Base-by-base conservation (phyloP, 2,797 vertebrate species). In the Miichthys miiuy region DNA sequence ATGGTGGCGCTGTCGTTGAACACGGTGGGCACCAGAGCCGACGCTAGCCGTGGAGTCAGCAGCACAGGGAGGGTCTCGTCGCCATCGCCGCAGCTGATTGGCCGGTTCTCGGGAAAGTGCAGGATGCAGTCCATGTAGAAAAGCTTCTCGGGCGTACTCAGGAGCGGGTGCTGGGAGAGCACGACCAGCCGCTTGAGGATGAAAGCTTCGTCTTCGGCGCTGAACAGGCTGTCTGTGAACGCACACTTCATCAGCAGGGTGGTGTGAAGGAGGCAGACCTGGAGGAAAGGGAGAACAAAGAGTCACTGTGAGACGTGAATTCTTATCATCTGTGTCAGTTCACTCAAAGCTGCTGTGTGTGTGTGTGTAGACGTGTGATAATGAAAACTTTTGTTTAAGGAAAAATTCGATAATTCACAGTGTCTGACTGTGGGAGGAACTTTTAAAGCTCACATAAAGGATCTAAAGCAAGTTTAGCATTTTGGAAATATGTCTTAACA, bases 151-250 rank as follows among this genome's bases (percentile, higher is more conserved):
- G 95, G 86, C 0, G 75, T 69, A 4, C 80, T 87, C 48, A 97
- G 81, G 34, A 97, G 89, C 0, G 97, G 97, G 88, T 97, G 97
- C 85, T 97, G 96, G 9, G 96, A 96, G 10, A 96, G 94, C 27
- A 95, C 72, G 0, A 96, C 93, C 5, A 98, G 91, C 4, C 97
- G 93, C 47, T 95, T 96, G 2, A 98, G 93, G 54, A 97, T 66
- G 80, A 97, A 95, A 0, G 92, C 94, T 70, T 98, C 97, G 0
- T 98, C 97, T 67, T 98, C 97, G 0, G 93, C 90, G 0, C 96
- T 97, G 87, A 98, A 98, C 64, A 98, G 94, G 34, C 97, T 96
- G 83, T 98, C 97, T 0, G 97, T 97, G 65, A 97, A 98, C 0
- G 95, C 94, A 0, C 94, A 89, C 89, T 98, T 98, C 92, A 97